Percentiles rank a stretch among this genome's conserved stretches.
Evolutionary conservation across 2,888 invertebrate species (phyloP).

Genomic region (Andricus quercusramuli): DNA sequence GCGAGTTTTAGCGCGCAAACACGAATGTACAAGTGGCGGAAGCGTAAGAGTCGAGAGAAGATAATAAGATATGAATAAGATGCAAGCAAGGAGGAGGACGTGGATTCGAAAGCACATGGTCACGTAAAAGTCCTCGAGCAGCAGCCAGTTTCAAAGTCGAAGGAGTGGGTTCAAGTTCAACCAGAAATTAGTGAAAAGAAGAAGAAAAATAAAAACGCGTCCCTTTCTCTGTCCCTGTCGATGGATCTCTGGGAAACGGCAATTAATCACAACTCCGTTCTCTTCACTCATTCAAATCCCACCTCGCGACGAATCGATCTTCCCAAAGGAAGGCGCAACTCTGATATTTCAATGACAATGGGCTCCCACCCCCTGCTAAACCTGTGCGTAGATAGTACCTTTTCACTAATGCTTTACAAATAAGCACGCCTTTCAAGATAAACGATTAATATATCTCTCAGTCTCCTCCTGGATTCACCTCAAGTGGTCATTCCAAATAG

Average conservation of each 20-base stretch:
- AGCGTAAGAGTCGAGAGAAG: slow-evolving; percentile 24
- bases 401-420: not conserved
- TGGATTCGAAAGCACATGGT: slow-evolving; percentile 8
- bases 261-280: slow-evolving; percentile 37
- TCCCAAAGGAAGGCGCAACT: slow-evolving; percentile 23
- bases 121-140: not conserved
- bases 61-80: slow-evolving; percentile 23
- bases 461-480: not conserved
- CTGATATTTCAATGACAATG: slow-evolving; percentile 34
- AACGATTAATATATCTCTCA: slow-evolving; percentile 31
- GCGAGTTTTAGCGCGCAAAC: slow-evolving; percentile 38
- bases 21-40: slow-evolving; percentile 13
- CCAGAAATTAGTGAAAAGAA: slow-evolving; percentile 18
- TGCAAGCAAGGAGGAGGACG: slow-evolving; percentile 4
- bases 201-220: not conserved
- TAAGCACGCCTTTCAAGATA: slow-evolving; percentile 25
- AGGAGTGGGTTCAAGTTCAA: slow-evolving; percentile 14
- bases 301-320: slow-evolving; percentile 38
- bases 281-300: slow-evolving; percentile 22
- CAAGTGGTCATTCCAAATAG: not conserved
- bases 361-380: not conserved
- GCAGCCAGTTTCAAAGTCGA: slow-evolving; percentile 26
- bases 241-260: slow-evolving; percentile 29
- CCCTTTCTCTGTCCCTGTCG: not conserved
- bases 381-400: not conserved